A percentile compares a stretch with the other conserved stretches of the same genome.
Evolutionary conservation across 2,888 invertebrate genomes (phyloP).

Genomic region (Cenopis cana): DNA sequence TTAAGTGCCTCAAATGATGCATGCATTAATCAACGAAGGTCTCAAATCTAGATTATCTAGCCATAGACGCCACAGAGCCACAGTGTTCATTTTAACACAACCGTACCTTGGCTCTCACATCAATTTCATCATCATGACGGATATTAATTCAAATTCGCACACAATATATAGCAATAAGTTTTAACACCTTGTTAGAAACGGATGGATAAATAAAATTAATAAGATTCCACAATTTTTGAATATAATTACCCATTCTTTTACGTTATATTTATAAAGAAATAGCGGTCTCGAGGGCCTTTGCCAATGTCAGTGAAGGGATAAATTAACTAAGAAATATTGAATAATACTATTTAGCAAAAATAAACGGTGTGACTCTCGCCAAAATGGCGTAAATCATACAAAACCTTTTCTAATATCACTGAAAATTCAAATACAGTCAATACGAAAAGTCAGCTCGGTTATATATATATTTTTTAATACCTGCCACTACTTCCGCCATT

Average conservation of each 20-base stretch:
- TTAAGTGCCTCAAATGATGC: constrained; percentile 24
- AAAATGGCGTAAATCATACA: too few relatives aligned
- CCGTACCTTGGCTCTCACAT: neutral
- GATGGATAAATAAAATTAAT: constrained; percentile 16
- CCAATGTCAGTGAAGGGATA: too few relatives aligned
- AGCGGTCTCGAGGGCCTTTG: too few relatives aligned
- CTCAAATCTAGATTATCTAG: constrained; percentile 10
- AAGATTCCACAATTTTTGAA: neutral
- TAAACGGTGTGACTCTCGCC: too few relatives aligned
- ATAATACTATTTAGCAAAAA: too few relatives aligned
- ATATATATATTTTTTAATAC: too few relatives aligned
- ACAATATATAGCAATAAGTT: neutral
- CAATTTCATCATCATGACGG: neutral
- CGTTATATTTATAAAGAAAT: neutral
- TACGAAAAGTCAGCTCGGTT: too few relatives aligned
- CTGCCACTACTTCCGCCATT: too few relatives aligned
- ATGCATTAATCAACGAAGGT: constrained; percentile 16
- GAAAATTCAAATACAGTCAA: too few relatives aligned
- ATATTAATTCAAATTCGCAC: neutral
- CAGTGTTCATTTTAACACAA: neutral
- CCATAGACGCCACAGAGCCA: too few relatives aligned
- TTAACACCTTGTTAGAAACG: constrained; percentile 1
- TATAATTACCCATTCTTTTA: neutral
- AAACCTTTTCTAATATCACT: too few relatives aligned
- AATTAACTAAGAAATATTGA: too few relatives aligned